Evolutionary conservation across 2,113 vertebrate species (phyloP).

Genomic region (Canis aureus): DNA sequence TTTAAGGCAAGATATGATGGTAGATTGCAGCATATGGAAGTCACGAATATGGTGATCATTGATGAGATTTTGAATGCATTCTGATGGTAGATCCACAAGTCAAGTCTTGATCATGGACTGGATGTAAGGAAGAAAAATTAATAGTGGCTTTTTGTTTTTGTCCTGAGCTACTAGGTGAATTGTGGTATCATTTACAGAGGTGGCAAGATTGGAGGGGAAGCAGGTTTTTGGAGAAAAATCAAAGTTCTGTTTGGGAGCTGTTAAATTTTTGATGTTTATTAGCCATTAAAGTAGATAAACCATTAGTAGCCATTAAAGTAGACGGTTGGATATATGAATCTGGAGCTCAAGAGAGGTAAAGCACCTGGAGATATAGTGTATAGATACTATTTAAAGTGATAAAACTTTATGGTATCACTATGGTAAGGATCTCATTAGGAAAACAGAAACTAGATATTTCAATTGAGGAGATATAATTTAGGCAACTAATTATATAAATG

Average conservation of each 20-base stretch:
- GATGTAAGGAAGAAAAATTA: not conserved
- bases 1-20: not conserved
- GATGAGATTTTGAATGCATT: not conserved
- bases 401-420: not conserved
- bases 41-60: not conserved
- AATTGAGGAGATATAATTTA: not conserved
- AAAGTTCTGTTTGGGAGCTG: not conserved
- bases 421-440: not conserved
- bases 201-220: not conserved
- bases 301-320: not conserved
- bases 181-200: not conserved
- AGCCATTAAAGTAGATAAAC: not conserved
- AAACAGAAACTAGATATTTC: not conserved
- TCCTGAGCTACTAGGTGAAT: not conserved
- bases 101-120: not conserved
- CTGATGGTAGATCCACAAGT: not conserved
- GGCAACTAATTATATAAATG: not conserved
- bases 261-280: not conserved
- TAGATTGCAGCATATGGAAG: not conserved
- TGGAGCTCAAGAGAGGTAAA: not conserved
- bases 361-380: not conserved
- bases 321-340: not conserved
- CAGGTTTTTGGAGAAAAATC: not conserved
- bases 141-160: not conserved
- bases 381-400: not conserved